Evolutionary conservation across 2,888 invertebrate genomes (phyloP).

Genomic region (Eurois occulta): DNA sequence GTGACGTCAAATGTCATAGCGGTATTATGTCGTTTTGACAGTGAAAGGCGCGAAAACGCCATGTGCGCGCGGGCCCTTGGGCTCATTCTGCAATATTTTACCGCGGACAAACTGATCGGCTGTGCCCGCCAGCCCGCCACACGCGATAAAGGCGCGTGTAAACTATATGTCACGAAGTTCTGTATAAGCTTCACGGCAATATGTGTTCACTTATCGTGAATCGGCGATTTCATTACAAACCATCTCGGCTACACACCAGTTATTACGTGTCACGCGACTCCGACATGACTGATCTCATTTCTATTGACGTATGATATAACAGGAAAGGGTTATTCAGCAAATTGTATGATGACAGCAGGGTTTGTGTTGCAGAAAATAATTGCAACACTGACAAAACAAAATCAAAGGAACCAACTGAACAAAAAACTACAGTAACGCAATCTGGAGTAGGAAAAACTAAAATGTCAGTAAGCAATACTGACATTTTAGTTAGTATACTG

Average conservation of each 20-base stretch:
- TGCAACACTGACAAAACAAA: slow-evolving; percentile 14
- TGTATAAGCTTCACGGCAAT: slow-evolving; percentile 43
- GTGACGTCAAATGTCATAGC: slow-evolving; percentile 56
- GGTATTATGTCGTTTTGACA: slow-evolving; percentile 55
- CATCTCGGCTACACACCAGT: slow-evolving; percentile 39
- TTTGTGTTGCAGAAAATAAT: slow-evolving; percentile 15
- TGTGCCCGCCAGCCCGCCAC: slow-evolving; percentile 22
- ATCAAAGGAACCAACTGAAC: not conserved
- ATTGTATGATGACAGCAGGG: slow-evolving; percentile 14
- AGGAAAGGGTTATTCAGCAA: slow-evolving; percentile 42
- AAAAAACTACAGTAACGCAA: not conserved
- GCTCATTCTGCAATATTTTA: slow-evolving; percentile 60
- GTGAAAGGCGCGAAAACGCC: slow-evolving; percentile 60
- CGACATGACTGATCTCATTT: slow-evolving; percentile 54
- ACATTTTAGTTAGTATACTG: not conserved
- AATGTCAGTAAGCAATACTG: not conserved
- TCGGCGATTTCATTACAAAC: slow-evolving; percentile 58
- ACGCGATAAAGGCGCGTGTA: slow-evolving; percentile 59
- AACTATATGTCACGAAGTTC: slow-evolving; percentile 61
- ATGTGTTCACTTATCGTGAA: slow-evolving; percentile 51
- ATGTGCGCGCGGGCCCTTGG: slow-evolving; percentile 51
- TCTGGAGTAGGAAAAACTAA: not conserved
- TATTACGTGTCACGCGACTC: slow-evolving; percentile 51
- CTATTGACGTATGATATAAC: slow-evolving; percentile 27
- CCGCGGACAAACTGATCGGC: slow-evolving; percentile 41